Conservation (phyloP, 2,113 vertebrate genomes). For the Cynopterus brachyotis region DNA sequence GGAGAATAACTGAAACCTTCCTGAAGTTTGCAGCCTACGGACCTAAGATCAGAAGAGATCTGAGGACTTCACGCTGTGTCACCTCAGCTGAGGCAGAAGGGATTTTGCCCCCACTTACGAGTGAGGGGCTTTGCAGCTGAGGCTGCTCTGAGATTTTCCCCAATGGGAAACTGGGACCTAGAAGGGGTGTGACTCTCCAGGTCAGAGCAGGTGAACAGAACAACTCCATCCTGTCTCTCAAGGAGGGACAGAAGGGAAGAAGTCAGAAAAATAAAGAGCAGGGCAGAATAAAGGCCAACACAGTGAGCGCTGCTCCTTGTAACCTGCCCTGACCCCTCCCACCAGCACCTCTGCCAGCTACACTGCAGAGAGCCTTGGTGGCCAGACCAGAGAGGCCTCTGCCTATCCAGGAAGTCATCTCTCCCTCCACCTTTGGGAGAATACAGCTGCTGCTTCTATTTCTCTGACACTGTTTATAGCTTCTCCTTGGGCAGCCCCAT, state of each 20-base stretch:
- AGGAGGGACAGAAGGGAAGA: not conserved
- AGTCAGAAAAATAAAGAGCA: not conserved
- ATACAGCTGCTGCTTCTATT: not conserved
- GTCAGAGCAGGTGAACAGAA: not conserved
- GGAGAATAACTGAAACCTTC: not conserved
- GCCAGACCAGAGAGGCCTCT: not conserved
- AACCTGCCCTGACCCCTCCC: fast-evolving
- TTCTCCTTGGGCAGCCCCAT: fast-evolving
- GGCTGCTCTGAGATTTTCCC: not conserved
- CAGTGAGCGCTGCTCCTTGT: fast-evolving
- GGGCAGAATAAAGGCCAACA: not conserved
- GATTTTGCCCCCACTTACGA: not conserved
- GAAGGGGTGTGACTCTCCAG: not conserved
- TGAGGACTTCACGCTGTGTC: not conserved
- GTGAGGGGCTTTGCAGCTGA: not conserved
- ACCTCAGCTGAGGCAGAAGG: not conserved
- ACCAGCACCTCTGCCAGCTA: not conserved
- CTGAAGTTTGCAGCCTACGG: not conserved
- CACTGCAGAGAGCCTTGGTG: not conserved
- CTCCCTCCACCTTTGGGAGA: not conserved
- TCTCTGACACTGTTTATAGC: not conserved
- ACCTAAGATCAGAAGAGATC: not conserved
- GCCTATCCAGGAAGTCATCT: not conserved
- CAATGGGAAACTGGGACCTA: not conserved
- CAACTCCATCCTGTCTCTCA: not conserved